Percentiles rank a stretch among this genome's conserved stretches.
Evolutionary conservation across 2,888 invertebrate species (phyloP).

Genomic region (Maniola hyperantus): DNA sequence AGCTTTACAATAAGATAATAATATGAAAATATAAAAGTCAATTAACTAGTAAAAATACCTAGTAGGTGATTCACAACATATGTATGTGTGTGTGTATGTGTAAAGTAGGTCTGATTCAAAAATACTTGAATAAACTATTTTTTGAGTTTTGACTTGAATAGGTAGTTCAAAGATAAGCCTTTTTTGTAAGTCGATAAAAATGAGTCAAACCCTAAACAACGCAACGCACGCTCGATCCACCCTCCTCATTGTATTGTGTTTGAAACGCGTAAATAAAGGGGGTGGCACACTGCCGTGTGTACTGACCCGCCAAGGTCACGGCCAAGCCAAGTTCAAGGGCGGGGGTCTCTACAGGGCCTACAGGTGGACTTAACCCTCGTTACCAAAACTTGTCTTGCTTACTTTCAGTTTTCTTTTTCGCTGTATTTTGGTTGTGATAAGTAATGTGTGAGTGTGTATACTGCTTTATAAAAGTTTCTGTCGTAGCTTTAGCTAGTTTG

Average conservation of each 20-base stretch:
- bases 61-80: too few relatives aligned
- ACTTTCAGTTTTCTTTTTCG: conserved; percentile 1
- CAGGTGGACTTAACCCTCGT: conserved; percentile 49
- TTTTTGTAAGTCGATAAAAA: background rate
- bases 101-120: too few relatives aligned
- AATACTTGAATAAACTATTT: too few relatives aligned
- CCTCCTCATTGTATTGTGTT: conserved; percentile 15
- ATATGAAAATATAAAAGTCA: too few relatives aligned
- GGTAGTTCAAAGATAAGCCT: background rate
- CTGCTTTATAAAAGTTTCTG: background rate
- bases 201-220: background rate
- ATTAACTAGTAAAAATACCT: too few relatives aligned
- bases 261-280: conserved; percentile 24
- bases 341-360: conserved; percentile 53
- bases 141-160: background rate
- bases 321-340: conserved; percentile 61
- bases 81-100: too few relatives aligned
- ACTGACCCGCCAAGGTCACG: conserved; percentile 64
- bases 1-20: too few relatives aligned
- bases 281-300: conserved; percentile 45
- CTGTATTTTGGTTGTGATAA: background rate
- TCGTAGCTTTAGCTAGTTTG: too few relatives aligned
- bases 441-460: background rate
- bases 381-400: conserved; percentile 3
- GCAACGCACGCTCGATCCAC: conserved; percentile 14